Evolutionary conservation across 2,888 invertebrate genomes (phyloP).

Genomic region (Drosophila emarginata): DNA sequence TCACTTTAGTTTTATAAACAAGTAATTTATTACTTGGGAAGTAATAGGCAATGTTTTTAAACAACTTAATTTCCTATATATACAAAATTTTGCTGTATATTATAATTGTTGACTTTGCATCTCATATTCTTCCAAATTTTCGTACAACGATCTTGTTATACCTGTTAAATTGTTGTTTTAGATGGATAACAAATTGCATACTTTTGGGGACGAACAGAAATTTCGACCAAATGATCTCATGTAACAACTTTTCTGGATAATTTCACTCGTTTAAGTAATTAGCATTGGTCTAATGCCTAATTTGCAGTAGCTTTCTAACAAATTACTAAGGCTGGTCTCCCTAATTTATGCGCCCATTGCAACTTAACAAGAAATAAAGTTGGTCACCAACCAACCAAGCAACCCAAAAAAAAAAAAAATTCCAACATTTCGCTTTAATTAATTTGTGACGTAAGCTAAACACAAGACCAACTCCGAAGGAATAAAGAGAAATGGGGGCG

Average conservation of each 20-base stretch:
- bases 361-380: slow-evolving; percentile 38
- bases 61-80: too few relatives aligned
- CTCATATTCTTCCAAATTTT: too few relatives aligned
- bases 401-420: slow-evolving; percentile 1
- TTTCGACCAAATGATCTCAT: slow-evolving; percentile 6
- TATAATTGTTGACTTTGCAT: too few relatives aligned
- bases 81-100: too few relatives aligned
- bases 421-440: slow-evolving; percentile 35
- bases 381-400: not conserved
- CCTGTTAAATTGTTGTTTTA: not conserved
- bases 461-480: not conserved
- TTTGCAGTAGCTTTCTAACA: slow-evolving; percentile 11
- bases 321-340: not conserved
- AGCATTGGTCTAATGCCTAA: not conserved
- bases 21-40: too few relatives aligned
- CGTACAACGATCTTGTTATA: not conserved
- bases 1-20: too few relatives aligned
- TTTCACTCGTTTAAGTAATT: slow-evolving; percentile 14
- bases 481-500: not conserved
- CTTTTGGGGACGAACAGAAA: slow-evolving; percentile 3
- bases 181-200: slow-evolving; percentile 4
- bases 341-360: slow-evolving; percentile 68
- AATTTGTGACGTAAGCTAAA: slow-evolving; percentile 35
- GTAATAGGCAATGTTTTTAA: too few relatives aligned
- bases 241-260: not conserved